phyloP scores from a whole-genome alignment of 2,113 vertebrate genomes.

The Albula goreensis region DNA sequence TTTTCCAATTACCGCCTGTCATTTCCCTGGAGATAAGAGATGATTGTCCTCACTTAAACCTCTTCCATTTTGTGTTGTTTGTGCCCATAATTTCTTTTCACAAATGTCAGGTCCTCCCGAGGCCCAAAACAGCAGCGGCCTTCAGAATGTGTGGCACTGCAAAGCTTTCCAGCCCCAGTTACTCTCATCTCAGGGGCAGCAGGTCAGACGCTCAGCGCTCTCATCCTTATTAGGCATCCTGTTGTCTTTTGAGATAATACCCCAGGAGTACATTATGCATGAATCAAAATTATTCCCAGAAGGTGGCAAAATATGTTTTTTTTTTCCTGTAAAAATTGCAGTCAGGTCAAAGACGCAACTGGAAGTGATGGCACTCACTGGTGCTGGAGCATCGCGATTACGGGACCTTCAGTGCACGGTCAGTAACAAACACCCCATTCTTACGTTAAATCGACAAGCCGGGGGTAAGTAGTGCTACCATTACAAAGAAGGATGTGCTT shows the following conservation, averaged over 20 bases:
- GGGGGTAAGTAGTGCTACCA: background rate
- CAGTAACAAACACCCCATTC: background rate
- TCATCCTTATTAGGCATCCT: background rate
- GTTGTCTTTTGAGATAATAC: background rate
- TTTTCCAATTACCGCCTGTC: background rate
- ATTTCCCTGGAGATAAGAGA: background rate
- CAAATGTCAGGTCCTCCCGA: background rate
- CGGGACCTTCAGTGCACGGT: background rate
- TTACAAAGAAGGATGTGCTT: background rate
- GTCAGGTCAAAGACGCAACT: background rate
- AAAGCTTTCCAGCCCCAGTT: background rate
- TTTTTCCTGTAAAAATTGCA: background rate
- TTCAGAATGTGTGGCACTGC: background rate
- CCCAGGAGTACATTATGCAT: background rate
- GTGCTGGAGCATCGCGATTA: background rate
- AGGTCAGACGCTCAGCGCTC: background rate
- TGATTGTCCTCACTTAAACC: background rate
- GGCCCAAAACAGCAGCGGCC: background rate
- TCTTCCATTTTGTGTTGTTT: background rate
- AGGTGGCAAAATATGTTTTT: background rate
- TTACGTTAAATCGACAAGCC: background rate
- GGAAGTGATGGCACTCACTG: background rate
- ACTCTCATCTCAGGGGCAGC: background rate
- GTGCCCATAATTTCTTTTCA: background rate
- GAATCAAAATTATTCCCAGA: background rate